Evolutionary conservation across 1,140 invertebrate genomes (phyloP).

Genomic region (Drosophila mojavensis): DNA sequence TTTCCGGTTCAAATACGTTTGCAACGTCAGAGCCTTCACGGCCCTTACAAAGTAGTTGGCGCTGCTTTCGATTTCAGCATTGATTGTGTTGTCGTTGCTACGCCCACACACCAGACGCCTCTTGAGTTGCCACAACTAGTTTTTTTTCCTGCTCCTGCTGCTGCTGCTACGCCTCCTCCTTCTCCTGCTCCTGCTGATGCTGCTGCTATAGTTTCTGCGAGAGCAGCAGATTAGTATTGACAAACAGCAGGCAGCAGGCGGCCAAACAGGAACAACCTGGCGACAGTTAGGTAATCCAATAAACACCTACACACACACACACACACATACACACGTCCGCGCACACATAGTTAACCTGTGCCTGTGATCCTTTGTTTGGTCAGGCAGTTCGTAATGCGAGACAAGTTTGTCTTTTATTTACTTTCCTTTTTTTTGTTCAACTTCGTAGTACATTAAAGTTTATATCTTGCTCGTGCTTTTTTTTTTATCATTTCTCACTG

Average conservation of each 20-base stretch:
- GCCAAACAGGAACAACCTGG: slow-evolving; percentile 30
- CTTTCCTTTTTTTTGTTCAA: slow-evolving; percentile 15
- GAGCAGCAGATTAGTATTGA: slow-evolving; percentile 74
- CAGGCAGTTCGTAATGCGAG: slow-evolving; percentile 23
- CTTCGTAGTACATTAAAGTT: slow-evolving; percentile 39
- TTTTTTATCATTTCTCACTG: neutral
- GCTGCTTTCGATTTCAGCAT: slow-evolving; percentile 70
- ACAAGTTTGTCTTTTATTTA: neutral
- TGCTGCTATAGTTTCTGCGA: slow-evolving; percentile 17
- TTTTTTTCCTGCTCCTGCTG: slow-evolving; percentile 10
- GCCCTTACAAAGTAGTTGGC: slow-evolving; percentile 31
- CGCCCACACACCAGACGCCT: neutral
- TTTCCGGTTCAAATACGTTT: slow-evolving; percentile 75
- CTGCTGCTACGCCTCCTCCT: no score
- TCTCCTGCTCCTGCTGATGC: no score
- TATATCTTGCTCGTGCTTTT: neutral
- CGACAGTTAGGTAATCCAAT: slow-evolving; percentile 66
- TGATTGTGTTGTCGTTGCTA: slow-evolving; percentile 68
- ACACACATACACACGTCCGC: slow-evolving; percentile 1
- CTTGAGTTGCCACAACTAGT: neutral
- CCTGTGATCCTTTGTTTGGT: slow-evolving; percentile 27
- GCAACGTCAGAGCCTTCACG: slow-evolving; percentile 23
- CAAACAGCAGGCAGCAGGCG: slow-evolving; percentile 58
- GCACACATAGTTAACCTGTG: slow-evolving; percentile 4
- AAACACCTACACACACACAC: slow-evolving; percentile 57